These are phyloP conservation scores for Seriola dumerili DNA, from an alignment of 2,113 vertebrate genomes.

Conservation along the genomic window DNA sequence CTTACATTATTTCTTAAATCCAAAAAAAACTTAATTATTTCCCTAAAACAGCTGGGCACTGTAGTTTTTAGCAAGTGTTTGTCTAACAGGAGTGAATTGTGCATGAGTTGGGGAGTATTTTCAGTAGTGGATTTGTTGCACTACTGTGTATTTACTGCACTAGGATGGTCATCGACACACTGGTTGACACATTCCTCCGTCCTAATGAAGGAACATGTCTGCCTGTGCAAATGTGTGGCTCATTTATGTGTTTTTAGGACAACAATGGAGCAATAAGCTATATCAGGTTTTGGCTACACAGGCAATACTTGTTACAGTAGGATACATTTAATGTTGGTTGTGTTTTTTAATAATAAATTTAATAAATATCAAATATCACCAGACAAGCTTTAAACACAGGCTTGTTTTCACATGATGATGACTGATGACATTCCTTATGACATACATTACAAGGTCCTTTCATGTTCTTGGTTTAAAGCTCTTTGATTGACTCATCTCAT, in stretches of 20 bases:
- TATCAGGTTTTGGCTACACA: neutral
- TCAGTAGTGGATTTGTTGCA: neutral
- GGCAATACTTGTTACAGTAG: neutral
- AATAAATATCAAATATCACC: neutral
- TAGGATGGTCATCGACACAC: neutral
- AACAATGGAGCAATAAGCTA: neutral
- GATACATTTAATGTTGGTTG: neutral
- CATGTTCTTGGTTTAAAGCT: constrained; percentile 2
- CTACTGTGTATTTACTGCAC: neutral
- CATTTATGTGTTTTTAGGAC: neutral
- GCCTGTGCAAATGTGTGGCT: neutral
- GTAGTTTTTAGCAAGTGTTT: neutral
- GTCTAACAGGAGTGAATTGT: neutral
- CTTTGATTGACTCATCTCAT: constrained; percentile 1
- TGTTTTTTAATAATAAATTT: neutral
- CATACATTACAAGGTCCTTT: neutral
- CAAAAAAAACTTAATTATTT: too few species aligned
- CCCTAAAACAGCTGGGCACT: neutral
- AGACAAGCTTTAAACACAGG: neutral
- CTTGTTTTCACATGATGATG: neutral
- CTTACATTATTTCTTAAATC: neutral
- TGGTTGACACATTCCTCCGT: neutral
- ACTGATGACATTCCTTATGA: neutral
- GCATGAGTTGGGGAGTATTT: too few species aligned
- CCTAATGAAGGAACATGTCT: neutral